Base-by-base conservation (phyloP, 2,888 invertebrate genomes). In the Lomographa bimaculata region DNA sequence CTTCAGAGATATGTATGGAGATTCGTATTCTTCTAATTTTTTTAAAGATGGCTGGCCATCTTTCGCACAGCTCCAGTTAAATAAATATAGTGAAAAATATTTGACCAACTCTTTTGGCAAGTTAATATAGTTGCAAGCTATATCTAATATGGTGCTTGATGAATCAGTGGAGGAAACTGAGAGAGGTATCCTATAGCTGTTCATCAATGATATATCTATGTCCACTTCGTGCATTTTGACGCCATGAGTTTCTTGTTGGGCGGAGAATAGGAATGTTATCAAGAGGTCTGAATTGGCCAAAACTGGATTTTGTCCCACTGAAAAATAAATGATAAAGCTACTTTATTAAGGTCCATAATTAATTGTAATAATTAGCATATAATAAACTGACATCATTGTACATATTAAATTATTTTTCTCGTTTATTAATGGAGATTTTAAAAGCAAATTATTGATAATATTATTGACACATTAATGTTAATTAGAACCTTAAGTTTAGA, bases 21-120 rank as follows among this genome's bases (percentile, higher is more conserved):
- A 97, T 91, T 99, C 99, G 90, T 98, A 99, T 79, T 98, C 96
- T 86, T 98, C 96, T 51, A 99, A 89, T 76, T 96, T 96, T 57
- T 98, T 92, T 48, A 98, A 87, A 62, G 97, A 93, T 87, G 92
- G 89, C 66, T 92, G 89, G 23, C 92, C 92, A 64, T 93, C 91
- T 61, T 92, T 93, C 19, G 93, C 94, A 71, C 93, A 92, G 45
- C 93, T 93, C 81, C 94, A 94, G 56, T 93, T 93, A 60, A 97
- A 94, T 48, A 98, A 91, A 85, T 94, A 99, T 37, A 99, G 89
- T 27, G 97, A 95, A 89, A 98, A 99, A 81, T 96, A 98, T 68
- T 94, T 94, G 37, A 93, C 91, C 79, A 94, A 92, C 65, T 96
- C 94, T 60, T 93, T 92, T 35, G 95, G 92, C 54, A 98, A 83